A percentile compares a stretch with the other conserved stretches of the same genome.
Evolutionary conservation across 2,888 invertebrate species (phyloP).

Genomic region (Thymelicus sylvestris): DNA sequence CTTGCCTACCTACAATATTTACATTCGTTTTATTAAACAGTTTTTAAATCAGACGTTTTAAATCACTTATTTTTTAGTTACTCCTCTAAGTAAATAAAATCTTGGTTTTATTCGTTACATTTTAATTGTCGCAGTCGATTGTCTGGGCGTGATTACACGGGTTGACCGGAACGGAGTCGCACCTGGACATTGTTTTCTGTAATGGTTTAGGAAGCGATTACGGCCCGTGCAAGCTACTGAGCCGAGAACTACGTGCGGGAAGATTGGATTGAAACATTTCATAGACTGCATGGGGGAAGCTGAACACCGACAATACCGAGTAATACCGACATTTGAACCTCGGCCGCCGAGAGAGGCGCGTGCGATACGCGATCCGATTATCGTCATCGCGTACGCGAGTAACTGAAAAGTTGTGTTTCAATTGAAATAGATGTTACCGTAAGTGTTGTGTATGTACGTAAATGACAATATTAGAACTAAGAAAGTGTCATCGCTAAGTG

Average conservation of each 20-base stretch:
- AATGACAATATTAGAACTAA: constrained; percentile 47
- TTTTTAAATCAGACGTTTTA: too few relatives aligned
- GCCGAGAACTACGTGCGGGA: constrained; percentile 44
- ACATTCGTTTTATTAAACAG: neutral
- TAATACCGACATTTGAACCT: constrained; percentile 57
- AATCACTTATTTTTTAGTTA: too few relatives aligned
- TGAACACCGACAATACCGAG: constrained; percentile 55
- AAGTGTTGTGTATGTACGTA: constrained; percentile 52
- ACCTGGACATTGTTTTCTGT: constrained; percentile 61
- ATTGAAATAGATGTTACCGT: constrained; percentile 27
- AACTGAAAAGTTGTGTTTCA: constrained; percentile 2
- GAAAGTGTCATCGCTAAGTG: constrained; percentile 52
- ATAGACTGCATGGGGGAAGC: constrained; percentile 69
- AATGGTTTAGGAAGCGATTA: constrained; percentile 60
- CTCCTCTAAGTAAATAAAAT: too few relatives aligned
- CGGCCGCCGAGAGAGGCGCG: constrained; percentile 60
- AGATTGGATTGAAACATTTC: constrained; percentile 52
- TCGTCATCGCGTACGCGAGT: constrained; percentile 25
- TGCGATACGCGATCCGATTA: constrained; percentile 47
- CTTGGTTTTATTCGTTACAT: neutral
- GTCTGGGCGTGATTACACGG: constrained; percentile 53
- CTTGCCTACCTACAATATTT: neutral
- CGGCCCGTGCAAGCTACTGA: constrained; percentile 54
- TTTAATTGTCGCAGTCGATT: constrained; percentile 42
- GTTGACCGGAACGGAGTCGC: constrained; percentile 58